Evolutionary conservation across 1,140 invertebrate genomes (phyloP), one percentile per base, ranked within the genome.

Genomic region (Acromyrmex heyeri): DNA sequence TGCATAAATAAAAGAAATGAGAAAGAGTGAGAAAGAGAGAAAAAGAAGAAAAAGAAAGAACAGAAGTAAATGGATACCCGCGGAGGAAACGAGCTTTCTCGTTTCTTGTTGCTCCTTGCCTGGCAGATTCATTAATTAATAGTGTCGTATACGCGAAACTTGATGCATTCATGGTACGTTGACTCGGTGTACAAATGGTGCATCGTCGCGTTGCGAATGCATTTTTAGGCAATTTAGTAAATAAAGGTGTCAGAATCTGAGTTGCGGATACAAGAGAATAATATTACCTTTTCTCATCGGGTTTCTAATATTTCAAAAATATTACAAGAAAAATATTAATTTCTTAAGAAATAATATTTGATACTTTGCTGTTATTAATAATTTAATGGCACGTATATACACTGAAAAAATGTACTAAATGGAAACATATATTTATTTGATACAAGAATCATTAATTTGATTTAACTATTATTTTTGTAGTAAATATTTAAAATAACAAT

Each of bases 71-170:
- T 83, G 55, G 55, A 73, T 61, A 73, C n/a, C 8, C 38, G 55
- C 55, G 18, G 69, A 83, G 53, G 14, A 73, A 83, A 73, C 38
- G 69, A 48, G 55, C 18, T 83, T 57, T 82, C 12, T 48, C 67
- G 79, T 61, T 83, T 73, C 69, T 73, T 62, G 79, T 73, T 24
- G 55, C 24, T 82, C 38, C 18, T 82, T 73, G 34, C 30, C 12
- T 14, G 69, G 79, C 8, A 61, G 67, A 83, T 83, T 61, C 69
- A 57, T 83, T 83, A 83, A 73, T 83, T 83, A 83, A 83, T 83
- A 83, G 55, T 57, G 64, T 16, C 50, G 64, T 61, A 73, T 61
- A 59, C 14, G 67, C 67, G 34, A 16, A 59, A 34, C 65, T 24
- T 57, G 65, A 81, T 38, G 67, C 53, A 59, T 27, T 61, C 38